phyloP scores from a whole-genome alignment of 2,888 invertebrate genomes.

The Standfussiana lucernea region DNA sequence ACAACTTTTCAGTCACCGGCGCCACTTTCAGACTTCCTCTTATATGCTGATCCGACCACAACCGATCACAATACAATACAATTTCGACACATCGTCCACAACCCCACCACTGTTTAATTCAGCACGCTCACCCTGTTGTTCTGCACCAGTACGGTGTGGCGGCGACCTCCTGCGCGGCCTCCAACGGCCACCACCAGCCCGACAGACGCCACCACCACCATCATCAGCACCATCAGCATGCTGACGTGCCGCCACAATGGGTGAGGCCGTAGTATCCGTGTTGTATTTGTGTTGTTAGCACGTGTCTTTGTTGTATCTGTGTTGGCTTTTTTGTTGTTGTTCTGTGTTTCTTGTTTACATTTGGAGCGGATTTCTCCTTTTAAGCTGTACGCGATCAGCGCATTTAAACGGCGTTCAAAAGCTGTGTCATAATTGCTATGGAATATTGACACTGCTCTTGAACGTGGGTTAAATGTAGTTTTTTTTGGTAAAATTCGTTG shows the following conservation, averaged over 20 bases:
- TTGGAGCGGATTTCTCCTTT: not conserved
- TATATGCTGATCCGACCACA: no score
- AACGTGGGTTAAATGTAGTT: not conserved
- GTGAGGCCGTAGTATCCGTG: slow-evolving; percentile 67
- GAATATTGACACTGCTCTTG: not conserved
- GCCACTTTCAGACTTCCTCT: no score
- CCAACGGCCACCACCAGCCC: slow-evolving; percentile 88
- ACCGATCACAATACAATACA: no score
- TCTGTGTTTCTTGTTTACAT: not conserved
- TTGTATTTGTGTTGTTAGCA: slow-evolving; percentile 32
- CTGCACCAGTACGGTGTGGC: slow-evolving; percentile 88
- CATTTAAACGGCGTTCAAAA: not conserved
- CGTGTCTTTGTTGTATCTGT: slow-evolving; percentile 14
- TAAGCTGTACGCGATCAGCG: not conserved
- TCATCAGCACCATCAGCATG: slow-evolving; percentile 88
- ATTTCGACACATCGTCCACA: no score
- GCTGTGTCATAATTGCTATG: not conserved
- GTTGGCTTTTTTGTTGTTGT: slow-evolving; percentile 24
- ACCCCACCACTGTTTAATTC: no score
- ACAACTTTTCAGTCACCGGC: no score
- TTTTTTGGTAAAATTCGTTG: not conserved
- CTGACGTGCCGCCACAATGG: slow-evolving; percentile 88
- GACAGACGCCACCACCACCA: slow-evolving; percentile 85
- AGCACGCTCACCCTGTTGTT: slow-evolving; percentile 60
- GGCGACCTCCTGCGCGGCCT: slow-evolving; percentile 88